Conservation (phyloP, 2,888 invertebrate genomes). For the Andrena minutula region DNA sequence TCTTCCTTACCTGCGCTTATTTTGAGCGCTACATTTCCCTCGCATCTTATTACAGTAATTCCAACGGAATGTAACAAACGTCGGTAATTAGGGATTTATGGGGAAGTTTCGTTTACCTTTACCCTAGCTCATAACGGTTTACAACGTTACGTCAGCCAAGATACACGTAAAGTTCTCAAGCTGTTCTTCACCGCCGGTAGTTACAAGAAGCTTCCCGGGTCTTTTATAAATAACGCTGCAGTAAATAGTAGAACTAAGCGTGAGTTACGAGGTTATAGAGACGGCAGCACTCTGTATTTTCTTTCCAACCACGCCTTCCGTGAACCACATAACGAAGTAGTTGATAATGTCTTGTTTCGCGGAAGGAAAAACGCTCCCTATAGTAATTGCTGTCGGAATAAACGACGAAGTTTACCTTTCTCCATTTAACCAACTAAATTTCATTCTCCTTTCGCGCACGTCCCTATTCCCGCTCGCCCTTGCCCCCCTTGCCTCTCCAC, state of each 20-base stretch:
- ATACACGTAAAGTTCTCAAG: conserved; percentile 27
- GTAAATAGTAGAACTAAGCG: conserved; percentile 26
- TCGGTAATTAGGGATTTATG: conserved; percentile 36
- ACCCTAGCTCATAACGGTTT: conserved; percentile 10
- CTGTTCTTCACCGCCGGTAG: conserved; percentile 10
- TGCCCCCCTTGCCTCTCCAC: too few relatives aligned
- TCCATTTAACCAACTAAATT: background rate
- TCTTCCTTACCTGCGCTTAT: background rate
- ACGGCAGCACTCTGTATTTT: background rate
- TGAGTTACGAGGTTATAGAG: background rate
- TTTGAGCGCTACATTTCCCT: background rate
- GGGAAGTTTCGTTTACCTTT: conserved; percentile 24
- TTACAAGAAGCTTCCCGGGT: background rate
- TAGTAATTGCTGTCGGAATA: background rate
- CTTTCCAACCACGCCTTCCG: background rate
- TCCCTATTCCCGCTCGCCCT: too few relatives aligned
- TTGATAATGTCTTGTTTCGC: conserved; percentile 13
- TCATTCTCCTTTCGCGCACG: too few relatives aligned
- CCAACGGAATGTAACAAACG: conserved; percentile 21
- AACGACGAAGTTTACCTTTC: background rate
- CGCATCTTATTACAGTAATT: conserved; percentile 4
- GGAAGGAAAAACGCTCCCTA: background rate
- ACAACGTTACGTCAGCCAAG: conserved; percentile 1
- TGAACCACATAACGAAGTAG: background rate
- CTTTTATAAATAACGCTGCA: conserved; percentile 29